These are phyloP conservation scores for Neuroterus valhalla DNA, from an alignment of 1,140 invertebrate species.

Conservation along the genomic window DNA sequence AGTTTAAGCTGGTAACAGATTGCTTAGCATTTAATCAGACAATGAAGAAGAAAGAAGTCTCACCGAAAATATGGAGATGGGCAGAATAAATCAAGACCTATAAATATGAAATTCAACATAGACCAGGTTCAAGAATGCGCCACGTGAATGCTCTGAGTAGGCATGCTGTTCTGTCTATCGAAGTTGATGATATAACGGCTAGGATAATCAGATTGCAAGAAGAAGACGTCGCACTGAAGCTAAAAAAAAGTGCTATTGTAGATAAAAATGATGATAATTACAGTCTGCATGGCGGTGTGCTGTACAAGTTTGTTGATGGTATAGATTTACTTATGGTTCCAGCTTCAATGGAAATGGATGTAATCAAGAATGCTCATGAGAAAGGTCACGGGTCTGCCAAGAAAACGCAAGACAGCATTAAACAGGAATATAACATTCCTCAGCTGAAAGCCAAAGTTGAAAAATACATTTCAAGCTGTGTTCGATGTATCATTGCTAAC, in stretches of 20 bases:
- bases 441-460: slow-evolving; percentile 61
- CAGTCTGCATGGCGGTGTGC: background rate
- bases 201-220: background rate
- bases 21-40: slow-evolving; percentile 54
- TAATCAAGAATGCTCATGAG: slow-evolving; percentile 58
- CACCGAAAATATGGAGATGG: slow-evolving; percentile 59
- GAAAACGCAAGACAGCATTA: slow-evolving; percentile 66
- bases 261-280: background rate
- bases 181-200: slow-evolving; percentile 15
- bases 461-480: too few relatives aligned
- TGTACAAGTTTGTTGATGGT: slow-evolving; percentile 19
- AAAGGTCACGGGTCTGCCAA: slow-evolving; percentile 62
- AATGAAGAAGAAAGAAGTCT: slow-evolving; percentile 51
- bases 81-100: too few relatives aligned
- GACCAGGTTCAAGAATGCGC: slow-evolving; percentile 53
- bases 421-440: slow-evolving; percentile 65
- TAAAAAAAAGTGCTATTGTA: background rate
- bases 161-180: slow-evolving; percentile 41
- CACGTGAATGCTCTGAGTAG: slow-evolving; percentile 66
- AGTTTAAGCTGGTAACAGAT: slow-evolving; percentile 56
- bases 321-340: slow-evolving; percentile 49
- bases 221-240: background rate
- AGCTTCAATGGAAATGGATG: slow-evolving; percentile 52
- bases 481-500: too few relatives aligned
- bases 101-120: slow-evolving; percentile 55